These are phyloP conservation scores for Campoplex nolae DNA, from an alignment of 2,888 invertebrate species.

Conservation along the genomic window DNA sequence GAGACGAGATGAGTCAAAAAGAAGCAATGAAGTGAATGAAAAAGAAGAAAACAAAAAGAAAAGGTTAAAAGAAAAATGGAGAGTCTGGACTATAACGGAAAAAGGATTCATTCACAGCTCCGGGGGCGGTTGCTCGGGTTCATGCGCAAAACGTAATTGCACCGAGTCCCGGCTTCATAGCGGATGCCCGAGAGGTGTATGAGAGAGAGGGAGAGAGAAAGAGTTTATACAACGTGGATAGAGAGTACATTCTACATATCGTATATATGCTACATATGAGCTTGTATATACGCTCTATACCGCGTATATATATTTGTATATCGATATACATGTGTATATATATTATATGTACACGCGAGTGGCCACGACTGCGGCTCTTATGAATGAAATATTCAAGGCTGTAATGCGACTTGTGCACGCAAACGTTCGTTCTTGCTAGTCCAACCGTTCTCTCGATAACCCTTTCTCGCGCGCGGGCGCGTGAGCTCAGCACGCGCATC, in stretches of 20 bases:
- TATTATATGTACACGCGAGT: constrained; percentile 71
- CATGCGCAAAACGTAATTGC: constrained; percentile 76
- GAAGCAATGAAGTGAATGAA: constrained; percentile 42
- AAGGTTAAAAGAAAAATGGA: constrained; percentile 56
- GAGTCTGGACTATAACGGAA: constrained; percentile 62
- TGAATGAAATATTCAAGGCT: constrained; percentile 84
- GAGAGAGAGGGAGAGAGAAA: constrained; percentile 28
- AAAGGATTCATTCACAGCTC: constrained; percentile 78
- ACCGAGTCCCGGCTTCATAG: constrained; percentile 70
- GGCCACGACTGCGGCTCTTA: constrained; percentile 76
- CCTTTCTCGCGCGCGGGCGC: constrained; percentile 63
- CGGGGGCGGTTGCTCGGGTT: constrained; percentile 71
- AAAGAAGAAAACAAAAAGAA: background rate
- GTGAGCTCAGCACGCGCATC: constrained; percentile 64
- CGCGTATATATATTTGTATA: constrained; percentile 57
- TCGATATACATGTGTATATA: constrained; percentile 36
- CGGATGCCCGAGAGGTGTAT: constrained; percentile 60
- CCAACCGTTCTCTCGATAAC: constrained; percentile 67
- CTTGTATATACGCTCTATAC: constrained; percentile 28
- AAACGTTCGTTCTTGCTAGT: constrained; percentile 72
- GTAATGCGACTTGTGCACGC: constrained; percentile 82
- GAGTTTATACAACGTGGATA: constrained; percentile 53
- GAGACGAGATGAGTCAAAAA: constrained; percentile 61
- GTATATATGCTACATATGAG: constrained; percentile 61
- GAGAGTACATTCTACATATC: constrained; percentile 60